Base-by-base conservation (phyloP, 2,888 invertebrate species). In the Ernsta delagoae region DNA sequence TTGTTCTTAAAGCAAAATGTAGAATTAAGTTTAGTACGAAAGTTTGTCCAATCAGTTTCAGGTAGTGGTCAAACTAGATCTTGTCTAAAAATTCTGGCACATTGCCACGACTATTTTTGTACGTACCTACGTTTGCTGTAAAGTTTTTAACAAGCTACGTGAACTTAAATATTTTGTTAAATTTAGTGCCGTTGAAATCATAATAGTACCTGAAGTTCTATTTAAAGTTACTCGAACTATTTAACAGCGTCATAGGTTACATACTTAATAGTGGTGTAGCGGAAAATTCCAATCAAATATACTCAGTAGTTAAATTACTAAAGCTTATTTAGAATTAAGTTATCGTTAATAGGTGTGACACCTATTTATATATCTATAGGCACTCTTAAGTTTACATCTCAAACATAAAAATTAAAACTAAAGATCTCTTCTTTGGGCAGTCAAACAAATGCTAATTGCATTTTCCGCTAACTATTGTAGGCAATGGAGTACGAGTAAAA, bases 41-140 rank as follows among this genome's bases (percentile, higher is more conserved):
- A 68, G 39, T 68, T 68, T 36, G 67, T 68, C 67, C 36, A 56
- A 68, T 68, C 67, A 62, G 67, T 61, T 68, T 68, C 67, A 68
- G 67, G 67, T 68, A 68, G 67, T 57, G 67, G 67, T 68, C 67
- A 68, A 56, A 56, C 45, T 50, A 68, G 67, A 68, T 68, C 56
- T 61, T 68, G 67, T 68, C 56, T 61, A 48, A 61, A 45, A 67
- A 56, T 61, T 45, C 45, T 67, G 67, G 68, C 61, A 41, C 12
- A 5, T 16, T 36, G 68, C 68, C 68, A 68, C 6, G 57, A 48
- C 68, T 62, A 57, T 61, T 61, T 61, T 43, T 5, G 60, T 45
- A 45, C 57, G 12, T 53, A 41, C 59, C 59, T 60, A 60, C 39
- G 50, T 61, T 9, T 61, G 45, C 48, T 12, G n/a, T 16, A 50